phyloP scores from a whole-genome alignment of 1,140 invertebrate species.

The Drosophila lacertosa region DNA sequence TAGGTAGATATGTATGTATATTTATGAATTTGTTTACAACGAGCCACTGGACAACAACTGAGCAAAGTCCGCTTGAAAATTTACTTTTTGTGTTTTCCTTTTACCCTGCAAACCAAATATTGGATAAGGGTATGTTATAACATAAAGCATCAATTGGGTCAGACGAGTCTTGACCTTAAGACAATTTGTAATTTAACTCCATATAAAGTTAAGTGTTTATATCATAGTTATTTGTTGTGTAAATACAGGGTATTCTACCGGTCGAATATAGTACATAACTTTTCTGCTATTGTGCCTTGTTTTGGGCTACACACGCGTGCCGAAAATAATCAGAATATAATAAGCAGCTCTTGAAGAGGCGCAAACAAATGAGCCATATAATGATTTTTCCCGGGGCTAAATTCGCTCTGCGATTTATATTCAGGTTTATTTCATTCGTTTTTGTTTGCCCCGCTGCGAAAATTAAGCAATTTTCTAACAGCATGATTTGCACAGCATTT shows the following conservation, averaged over 20 bases:
- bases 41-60: constrained; percentile 44
- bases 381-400: constrained; percentile 56
- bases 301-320: constrained; percentile 62
- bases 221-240: too few species aligned
- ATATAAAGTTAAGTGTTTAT: too few species aligned
- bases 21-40: constrained; percentile 77
- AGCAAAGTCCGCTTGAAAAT: constrained; percentile 23
- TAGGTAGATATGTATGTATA: constrained; percentile 30
- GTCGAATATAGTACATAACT: not conserved
- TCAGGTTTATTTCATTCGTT: constrained; percentile 22
- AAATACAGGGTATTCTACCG: not conserved
- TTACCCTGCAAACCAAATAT: not conserved
- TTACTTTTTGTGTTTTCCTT: not conserved
- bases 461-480: constrained; percentile 56
- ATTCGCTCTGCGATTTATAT: constrained; percentile 17
- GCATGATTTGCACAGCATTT: too few species aligned
- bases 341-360: constrained; percentile 74
- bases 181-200: too few species aligned
- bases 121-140: not conserved
- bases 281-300: not conserved
- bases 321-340: constrained; percentile 78
- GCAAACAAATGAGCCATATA: constrained; percentile 78
- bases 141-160: not conserved
- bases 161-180: too few species aligned
- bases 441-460: constrained; percentile 33